phyloP scores from a whole-genome alignment of 2,113 vertebrate species.

The Desmodus rotundus region DNA sequence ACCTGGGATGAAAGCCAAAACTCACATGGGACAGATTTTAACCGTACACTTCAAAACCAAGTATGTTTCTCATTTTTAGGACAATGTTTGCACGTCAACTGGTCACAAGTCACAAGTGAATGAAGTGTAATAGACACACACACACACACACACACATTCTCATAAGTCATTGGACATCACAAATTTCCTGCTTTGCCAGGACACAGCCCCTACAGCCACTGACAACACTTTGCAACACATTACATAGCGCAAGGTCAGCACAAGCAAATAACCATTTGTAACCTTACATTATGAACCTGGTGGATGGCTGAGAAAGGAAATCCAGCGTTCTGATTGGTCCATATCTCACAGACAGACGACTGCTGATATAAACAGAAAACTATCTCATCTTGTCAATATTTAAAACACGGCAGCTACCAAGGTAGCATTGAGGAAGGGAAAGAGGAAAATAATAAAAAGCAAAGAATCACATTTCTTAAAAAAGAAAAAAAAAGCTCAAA shows the following conservation, averaged over 20 bases:
- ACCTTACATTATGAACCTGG: slow-evolving; percentile 89
- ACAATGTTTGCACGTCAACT: slow-evolving; percentile 59
- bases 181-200: slow-evolving; percentile 49
- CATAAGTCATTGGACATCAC: slow-evolving; percentile 60
- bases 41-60: slow-evolving; percentile 55
- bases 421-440: slow-evolving; percentile 64
- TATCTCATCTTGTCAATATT: slow-evolving; percentile 85
- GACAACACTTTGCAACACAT: slow-evolving; percentile 80
- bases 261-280: slow-evolving; percentile 78
- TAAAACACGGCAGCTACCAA: slow-evolving; percentile 76
- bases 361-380: slow-evolving; percentile 89
- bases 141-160: slow-evolving; percentile 42
- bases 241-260: slow-evolving; percentile 72
- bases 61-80: slow-evolving; percentile 33
- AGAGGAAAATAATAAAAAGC: slow-evolving; percentile 38
- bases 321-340: slow-evolving; percentile 89
- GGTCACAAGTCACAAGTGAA: slow-evolving; percentile 74
- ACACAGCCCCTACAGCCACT: slow-evolving; percentile 64
- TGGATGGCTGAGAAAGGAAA: slow-evolving; percentile 88
- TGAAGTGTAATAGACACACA: slow-evolving; percentile 68
- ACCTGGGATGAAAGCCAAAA: slow-evolving; percentile 67
- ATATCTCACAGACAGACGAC: slow-evolving; percentile 88
- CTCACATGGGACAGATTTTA: slow-evolving; percentile 52
- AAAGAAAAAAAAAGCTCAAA: slow-evolving; percentile 8
- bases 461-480: slow-evolving; percentile 65